Base-by-base conservation (phyloP, 2,888 invertebrate genomes). In the Petrolisthes cinctipes region DNA sequence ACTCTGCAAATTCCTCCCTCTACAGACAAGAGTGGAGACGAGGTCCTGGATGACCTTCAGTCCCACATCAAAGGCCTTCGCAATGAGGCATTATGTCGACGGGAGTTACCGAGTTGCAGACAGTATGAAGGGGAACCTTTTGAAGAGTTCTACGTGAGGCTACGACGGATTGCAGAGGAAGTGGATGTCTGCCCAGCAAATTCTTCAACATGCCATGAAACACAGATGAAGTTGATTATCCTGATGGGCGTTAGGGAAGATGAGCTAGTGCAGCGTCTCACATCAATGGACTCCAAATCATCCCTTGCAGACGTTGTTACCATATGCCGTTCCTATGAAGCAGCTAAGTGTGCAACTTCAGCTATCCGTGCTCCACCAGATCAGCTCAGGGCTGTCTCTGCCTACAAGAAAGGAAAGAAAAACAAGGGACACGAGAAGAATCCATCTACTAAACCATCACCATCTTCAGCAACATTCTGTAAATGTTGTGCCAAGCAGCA, bases 131-230 rank as follows among this genome's bases (percentile, higher is more conserved):
- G 54, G 14, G 56, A 79, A 51, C 53, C 54, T 4, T 79, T 54
- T 20, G 56, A 7, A 17, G 56, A 79, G 14, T 79, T 53, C 51
- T 79, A 79, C 5, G 17, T 51, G 14, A 5, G 6, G 17, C 53
- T 79, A 11, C 20, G 79, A 17, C 14, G 20, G 14, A 53, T 54
- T 51, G 79, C 56, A n/a, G 79, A 79, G 5, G 79, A 79, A 79
- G 79, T 79, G 11, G 54, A 79, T 6, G 17, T 79, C n/a, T 79
- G 79, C 56, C 14, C 56, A 5, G 79, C 53, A 0, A 9, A 79
- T 20, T 79, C 79, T 5, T 56, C 79, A 14, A 20, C n/a, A 9
- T 79, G 79, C 17, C 17, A n/a, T n/a, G n/a, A n/a, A n/a, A n/a
- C n/a, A n/a, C n/a, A n/a, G n/a, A n/a, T n/a, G n/a, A n/a, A n/a